Evolutionary conservation across 2,888 invertebrate genomes (phyloP).

Genomic region (Xestoiulus laeticollis): DNA sequence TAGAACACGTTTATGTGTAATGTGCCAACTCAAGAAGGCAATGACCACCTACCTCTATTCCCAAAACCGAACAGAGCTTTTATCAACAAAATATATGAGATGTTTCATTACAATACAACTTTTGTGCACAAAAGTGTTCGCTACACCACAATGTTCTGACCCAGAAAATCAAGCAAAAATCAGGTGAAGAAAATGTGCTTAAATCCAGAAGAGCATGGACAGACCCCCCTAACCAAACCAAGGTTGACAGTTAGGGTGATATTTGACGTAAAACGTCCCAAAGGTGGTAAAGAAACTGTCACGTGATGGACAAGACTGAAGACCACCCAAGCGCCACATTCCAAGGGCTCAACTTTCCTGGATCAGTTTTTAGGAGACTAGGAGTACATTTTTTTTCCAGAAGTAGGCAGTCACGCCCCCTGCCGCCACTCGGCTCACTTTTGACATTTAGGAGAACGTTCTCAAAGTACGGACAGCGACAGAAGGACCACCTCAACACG

Average conservation of each 20-base stretch:
- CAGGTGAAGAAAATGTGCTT: background rate
- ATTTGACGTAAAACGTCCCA: constrained; percentile 17
- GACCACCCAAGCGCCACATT: background rate
- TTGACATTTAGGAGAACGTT: background rate
- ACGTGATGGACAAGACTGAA: background rate
- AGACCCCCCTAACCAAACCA: background rate
- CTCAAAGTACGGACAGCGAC: background rate
- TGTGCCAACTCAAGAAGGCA: no score
- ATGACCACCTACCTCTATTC: no score
- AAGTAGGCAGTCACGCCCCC: background rate
- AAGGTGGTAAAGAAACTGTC: background rate
- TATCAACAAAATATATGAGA: no score
- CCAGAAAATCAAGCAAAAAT: background rate
- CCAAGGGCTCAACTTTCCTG: background rate
- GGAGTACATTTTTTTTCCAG: no score
- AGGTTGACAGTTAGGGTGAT: background rate
- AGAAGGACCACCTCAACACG: constrained; percentile 26
- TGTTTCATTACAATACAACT: no score
- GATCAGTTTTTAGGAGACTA: background rate
- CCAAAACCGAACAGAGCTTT: no score
- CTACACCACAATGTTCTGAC: background rate
- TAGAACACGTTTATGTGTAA: no score
- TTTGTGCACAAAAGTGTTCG: no score
- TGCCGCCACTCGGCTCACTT: background rate
- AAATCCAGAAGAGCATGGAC: background rate